A percentile compares a stretch with the other conserved stretches of the same genome.
Evolutionary conservation across 2,113 vertebrate genomes (phyloP).

Genomic region (Ornithorhynchus anatinus): DNA sequence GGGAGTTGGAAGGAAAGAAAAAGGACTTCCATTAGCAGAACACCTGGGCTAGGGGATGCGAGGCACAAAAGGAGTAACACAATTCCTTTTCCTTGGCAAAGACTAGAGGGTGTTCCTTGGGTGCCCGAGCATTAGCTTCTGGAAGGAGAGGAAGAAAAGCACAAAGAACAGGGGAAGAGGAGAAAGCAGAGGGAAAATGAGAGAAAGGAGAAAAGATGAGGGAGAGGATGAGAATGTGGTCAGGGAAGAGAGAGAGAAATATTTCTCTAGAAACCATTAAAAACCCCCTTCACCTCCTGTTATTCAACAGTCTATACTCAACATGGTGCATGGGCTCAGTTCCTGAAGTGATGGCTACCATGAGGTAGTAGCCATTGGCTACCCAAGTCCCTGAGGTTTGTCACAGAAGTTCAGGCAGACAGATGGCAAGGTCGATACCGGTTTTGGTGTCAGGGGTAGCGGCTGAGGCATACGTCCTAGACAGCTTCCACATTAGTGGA

Average conservation of each 20-base stretch:
- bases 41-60: background rate
- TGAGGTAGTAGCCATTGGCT: background rate
- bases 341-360: background rate
- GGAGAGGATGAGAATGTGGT: background rate
- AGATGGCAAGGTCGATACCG: background rate
- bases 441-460: too few relatives aligned
- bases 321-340: background rate
- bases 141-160: background rate
- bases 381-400: background rate
- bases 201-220: background rate
- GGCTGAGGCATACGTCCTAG: too few relatives aligned
- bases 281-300: background rate
- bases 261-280: background rate
- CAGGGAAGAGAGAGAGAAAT: background rate
- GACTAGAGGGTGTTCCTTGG: too few relatives aligned
- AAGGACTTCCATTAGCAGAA: background rate
- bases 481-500: too few relatives aligned
- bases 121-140: too few relatives aligned
- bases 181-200: background rate
- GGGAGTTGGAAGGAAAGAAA: background rate
- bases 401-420: constrained; percentile 19
- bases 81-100: background rate
- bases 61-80: background rate
- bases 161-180: background rate
- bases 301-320: background rate